Evolutionary conservation across 1,140 invertebrate species (phyloP).

Genomic region (Trichomalopsis sarcophagae): DNA sequence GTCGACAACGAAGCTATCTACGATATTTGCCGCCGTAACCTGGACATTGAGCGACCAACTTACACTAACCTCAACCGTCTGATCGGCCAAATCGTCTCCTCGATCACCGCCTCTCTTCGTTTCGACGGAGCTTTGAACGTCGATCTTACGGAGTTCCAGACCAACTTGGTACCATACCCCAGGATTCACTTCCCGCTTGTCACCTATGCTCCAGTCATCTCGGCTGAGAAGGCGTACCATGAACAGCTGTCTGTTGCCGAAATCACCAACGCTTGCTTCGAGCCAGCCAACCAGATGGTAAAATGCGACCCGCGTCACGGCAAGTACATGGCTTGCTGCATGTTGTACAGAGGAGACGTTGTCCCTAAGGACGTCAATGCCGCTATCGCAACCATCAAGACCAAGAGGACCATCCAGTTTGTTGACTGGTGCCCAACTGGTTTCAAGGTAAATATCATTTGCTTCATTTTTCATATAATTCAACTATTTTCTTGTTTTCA

Average conservation of each 20-base stretch:
- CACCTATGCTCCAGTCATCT: slow-evolving; percentile 78
- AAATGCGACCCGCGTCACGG: slow-evolving; percentile 82
- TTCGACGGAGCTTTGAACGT: slow-evolving; percentile 63
- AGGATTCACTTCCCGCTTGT: slow-evolving; percentile 80
- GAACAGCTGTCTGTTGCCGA: slow-evolving; percentile 78
- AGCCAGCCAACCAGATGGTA: slow-evolving; percentile 81
- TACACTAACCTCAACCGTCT: slow-evolving; percentile 81
- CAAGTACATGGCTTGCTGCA: slow-evolving; percentile 85
- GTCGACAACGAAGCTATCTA: slow-evolving; percentile 85
- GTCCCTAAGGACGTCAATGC: slow-evolving; percentile 84
- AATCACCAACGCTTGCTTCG: slow-evolving; percentile 83
- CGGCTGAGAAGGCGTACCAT: slow-evolving; percentile 76
- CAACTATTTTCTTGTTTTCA: neutral
- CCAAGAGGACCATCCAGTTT: slow-evolving; percentile 79
- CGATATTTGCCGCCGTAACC: slow-evolving; percentile 81
- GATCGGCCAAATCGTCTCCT: slow-evolving; percentile 79
- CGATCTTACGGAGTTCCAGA: slow-evolving; percentile 78
- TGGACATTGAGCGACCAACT: slow-evolving; percentile 78
- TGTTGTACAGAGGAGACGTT: slow-evolving; percentile 80
- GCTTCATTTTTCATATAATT: neutral
- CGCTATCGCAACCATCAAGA: slow-evolving; percentile 80
- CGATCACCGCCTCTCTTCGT: slow-evolving; percentile 77
- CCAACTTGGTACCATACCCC: slow-evolving; percentile 79
- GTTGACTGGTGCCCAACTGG: slow-evolving; percentile 87
- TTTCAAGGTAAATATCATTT: slow-evolving; percentile 70